These are phyloP conservation scores for Cebidichthys violaceus DNA, from an alignment of 2,113 vertebrate species.

Conservation along the genomic window DNA sequence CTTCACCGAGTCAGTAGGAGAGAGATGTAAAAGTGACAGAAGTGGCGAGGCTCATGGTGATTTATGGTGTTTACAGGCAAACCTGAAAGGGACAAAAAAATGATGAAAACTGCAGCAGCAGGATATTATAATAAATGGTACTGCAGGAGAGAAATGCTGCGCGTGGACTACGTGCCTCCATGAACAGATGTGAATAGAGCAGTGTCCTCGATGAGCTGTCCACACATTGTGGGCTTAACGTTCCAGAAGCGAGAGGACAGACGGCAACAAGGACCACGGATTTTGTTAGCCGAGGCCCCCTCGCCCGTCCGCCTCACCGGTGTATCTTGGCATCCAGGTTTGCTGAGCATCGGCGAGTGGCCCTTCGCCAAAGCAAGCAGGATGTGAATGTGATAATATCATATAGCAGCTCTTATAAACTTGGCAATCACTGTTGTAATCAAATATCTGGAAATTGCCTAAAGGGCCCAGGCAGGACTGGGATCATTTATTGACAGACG, in stretches of 20 bases:
- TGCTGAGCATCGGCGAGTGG: constrained; percentile 43
- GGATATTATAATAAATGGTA: constrained; percentile 49
- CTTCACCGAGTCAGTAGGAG: constrained; percentile 5
- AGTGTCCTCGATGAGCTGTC: constrained; percentile 29
- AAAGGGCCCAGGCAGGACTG: constrained; percentile 27
- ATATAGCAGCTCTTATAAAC: constrained; percentile 42
- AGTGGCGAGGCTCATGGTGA: constrained; percentile 34
- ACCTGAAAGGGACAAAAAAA: constrained; percentile 45
- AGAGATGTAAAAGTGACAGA: constrained; percentile 24
- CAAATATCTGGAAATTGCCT: constrained; percentile 60
- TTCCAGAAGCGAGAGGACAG: constrained; percentile 38
- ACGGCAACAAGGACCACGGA: not conserved
- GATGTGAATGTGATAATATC: constrained; percentile 67
- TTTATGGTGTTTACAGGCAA: constrained; percentile 63
- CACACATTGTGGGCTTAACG: constrained; percentile 37
- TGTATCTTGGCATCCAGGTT: constrained; percentile 40
- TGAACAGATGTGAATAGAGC: constrained; percentile 40
- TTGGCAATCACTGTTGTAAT: constrained; percentile 44
- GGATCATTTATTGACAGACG: constrained; percentile 29
- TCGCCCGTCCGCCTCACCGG: constrained; percentile 27
- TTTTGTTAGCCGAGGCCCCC: constrained; percentile 18
- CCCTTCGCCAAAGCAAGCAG: constrained; percentile 62
- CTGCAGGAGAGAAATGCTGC: constrained; percentile 22
- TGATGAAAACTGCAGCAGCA: constrained; percentile 38
- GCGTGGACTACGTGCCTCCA: constrained; percentile 10